Base-by-base conservation (phyloP, 2,797 vertebrate species). In the Lindbergichthys nudifrons region DNA sequence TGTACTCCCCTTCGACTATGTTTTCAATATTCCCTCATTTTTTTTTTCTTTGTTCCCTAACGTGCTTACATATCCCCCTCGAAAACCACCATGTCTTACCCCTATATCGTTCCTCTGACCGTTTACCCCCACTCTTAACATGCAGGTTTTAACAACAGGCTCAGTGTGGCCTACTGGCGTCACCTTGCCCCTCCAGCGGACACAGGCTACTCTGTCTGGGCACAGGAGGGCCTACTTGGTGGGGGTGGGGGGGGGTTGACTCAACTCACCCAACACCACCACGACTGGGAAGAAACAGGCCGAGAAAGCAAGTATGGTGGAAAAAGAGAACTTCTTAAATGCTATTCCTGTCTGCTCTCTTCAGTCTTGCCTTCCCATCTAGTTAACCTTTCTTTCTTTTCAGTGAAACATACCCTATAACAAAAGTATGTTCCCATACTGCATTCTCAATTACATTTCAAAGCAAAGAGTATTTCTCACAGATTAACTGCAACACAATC, bases 131-230 rank as follows among this genome's bases (percentile, higher is more conserved):
- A 48, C 77, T 56, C 67, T 70, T 48, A 50, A 65, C 64, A 32
- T 81, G 10, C 59, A 65, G 63, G 47, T 75, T 90, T 84, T 88
- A 93, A 96, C 93, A 95, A 92, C 85, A 81, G 89, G 73, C 87
- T 89, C 90, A 92, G 91, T 94, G 92, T 95, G 90, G 84, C 63
- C 77, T 69, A 45, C 85, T 92, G 90, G 91, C 93, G 87, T 92
- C 85, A 93, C 82, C 84, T 93, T 85, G 86, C 89, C 91, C 88
- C 87, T 89, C 87, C 15, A 3, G 52, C 9, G 67, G 73, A 89
- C 86, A 85, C 84, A 71, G 60, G 80, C 81, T 64, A 68, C 84
- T 85, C 77, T 82, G 83, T 86, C 42, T 66, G 70, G 52, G 32
- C 15, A 32, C 61, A 75, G 65, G 50, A 73, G 70, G 70, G 46